phyloP scores from a whole-genome alignment of 2,888 invertebrate genomes.

The Eremobia ochroleuca region DNA sequence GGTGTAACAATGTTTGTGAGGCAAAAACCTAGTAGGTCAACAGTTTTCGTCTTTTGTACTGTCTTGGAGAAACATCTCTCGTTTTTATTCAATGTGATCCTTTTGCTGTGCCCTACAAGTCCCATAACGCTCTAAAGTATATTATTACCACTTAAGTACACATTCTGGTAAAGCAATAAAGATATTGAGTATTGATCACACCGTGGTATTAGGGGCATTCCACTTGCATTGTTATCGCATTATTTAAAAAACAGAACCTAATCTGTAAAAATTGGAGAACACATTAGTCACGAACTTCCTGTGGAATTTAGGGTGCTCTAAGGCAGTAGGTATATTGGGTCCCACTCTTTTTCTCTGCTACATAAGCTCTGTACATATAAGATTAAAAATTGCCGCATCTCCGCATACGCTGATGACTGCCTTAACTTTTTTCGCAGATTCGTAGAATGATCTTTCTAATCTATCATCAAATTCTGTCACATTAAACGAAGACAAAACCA shows the following conservation, averaged over 20 bases:
- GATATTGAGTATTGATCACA: too few relatives aligned
- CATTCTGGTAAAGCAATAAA: too few relatives aligned
- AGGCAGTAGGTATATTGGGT: conserved; percentile 7
- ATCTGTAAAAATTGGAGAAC: background rate
- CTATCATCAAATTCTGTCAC: background rate
- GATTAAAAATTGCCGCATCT: conserved; percentile 5
- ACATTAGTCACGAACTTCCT: conserved; percentile 5
- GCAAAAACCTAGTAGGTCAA: background rate
- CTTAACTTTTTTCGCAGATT: conserved; percentile 8
- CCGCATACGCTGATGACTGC: conserved; percentile 13
- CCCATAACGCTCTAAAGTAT: too few relatives aligned
- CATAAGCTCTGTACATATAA: conserved; percentile 2
- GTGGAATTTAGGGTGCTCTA: conserved; percentile 3
- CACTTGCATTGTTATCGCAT: too few relatives aligned
- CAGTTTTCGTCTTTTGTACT: background rate
- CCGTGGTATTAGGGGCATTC: too few relatives aligned
- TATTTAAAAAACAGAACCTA: conserved; percentile 1
- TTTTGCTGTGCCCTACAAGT: too few relatives aligned
- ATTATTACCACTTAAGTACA: too few relatives aligned
- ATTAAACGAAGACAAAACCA: background rate
- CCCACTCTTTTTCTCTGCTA: conserved; percentile 21
- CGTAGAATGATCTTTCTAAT: conserved; percentile 3
- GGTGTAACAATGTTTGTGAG: background rate
- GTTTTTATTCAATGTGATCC: background rate
- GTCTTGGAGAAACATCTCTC: background rate